A percentile compares a stretch with the other conserved stretches of the same genome.
Evolutionary conservation across 2,888 invertebrate species (phyloP).

Genomic region (Heliconius ethilla): DNA sequence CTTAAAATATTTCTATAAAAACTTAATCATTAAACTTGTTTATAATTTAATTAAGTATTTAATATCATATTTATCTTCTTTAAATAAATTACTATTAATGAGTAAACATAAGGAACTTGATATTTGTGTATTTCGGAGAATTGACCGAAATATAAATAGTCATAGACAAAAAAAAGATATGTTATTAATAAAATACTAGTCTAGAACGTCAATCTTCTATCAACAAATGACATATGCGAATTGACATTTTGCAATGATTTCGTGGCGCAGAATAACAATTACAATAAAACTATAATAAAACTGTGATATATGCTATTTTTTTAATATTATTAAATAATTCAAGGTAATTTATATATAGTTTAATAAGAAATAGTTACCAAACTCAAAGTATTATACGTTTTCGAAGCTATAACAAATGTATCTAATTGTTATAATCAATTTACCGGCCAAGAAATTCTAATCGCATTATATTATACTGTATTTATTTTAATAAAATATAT

Average conservation of each 20-base stretch:
- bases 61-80: no score
- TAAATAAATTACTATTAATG: no score
- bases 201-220: slow-evolving; percentile 14
- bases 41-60: no score
- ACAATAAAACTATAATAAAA: slow-evolving; percentile 42
- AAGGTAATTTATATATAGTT: slow-evolving; percentile 1
- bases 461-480: neutral
- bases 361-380: neutral
- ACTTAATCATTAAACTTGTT: no score
- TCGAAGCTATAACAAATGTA: neutral
- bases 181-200: neutral
- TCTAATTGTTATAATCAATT: slow-evolving; percentile 9
- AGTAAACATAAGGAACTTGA: no score
- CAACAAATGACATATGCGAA: slow-evolving; percentile 49
- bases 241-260: slow-evolving; percentile 54
- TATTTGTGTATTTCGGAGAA: no score
- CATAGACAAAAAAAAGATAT: neutral
- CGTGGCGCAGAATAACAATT: slow-evolving; percentile 56
- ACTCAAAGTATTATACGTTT: neutral
- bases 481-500: neutral
- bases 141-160: neutral
- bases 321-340: neutral
- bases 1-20: no score
- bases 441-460: slow-evolving; percentile 5
- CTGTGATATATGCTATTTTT: slow-evolving; percentile 27